A percentile compares a stretch with the other conserved stretches of the same genome.
Conservation (phyloP, 2,797 vertebrate species). For the Chiroxiphia lanceolata region DNA sequence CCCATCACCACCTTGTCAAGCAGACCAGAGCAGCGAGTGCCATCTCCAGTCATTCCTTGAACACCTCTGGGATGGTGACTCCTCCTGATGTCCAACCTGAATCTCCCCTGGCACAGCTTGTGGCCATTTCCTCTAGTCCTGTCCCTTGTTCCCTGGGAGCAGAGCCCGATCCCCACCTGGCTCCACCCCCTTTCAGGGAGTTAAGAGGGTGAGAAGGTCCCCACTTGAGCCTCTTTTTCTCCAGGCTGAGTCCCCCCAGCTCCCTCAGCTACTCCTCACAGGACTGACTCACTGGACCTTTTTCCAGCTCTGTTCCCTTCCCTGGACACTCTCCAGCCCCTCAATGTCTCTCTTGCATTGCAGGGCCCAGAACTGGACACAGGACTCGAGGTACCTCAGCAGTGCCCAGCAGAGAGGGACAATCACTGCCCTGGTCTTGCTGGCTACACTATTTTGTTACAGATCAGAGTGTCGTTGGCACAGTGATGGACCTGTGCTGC, state of each 20-base stretch:
- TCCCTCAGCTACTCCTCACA: neutral
- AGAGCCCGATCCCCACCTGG: neutral
- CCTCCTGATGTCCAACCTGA: neutral
- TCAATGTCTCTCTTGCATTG: rapidly evolving
- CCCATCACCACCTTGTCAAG: rapidly evolving
- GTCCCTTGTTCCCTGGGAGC: neutral
- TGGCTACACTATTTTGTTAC: neutral
- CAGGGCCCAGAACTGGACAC: neutral
- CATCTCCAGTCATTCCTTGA: neutral
- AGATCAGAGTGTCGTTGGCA: neutral
- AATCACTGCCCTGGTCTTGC: neutral
- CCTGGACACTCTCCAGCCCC: neutral
- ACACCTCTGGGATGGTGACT: neutral
- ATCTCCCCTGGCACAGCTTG: neutral
- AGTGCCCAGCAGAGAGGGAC: neutral
- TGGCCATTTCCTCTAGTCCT: neutral
- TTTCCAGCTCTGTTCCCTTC: rapidly evolving
- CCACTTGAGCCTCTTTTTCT: neutral
- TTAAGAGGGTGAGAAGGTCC: neutral
- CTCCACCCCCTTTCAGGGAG: neutral
- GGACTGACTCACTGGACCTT: rapidly evolving
- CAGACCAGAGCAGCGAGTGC: rapidly evolving
- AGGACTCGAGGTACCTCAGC: neutral
- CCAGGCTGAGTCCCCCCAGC: neutral
- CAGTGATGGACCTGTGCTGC: neutral